Evolutionary conservation across 2,797 vertebrate genomes (phyloP).

Genomic region (Perdix hodgsoniae): DNA sequence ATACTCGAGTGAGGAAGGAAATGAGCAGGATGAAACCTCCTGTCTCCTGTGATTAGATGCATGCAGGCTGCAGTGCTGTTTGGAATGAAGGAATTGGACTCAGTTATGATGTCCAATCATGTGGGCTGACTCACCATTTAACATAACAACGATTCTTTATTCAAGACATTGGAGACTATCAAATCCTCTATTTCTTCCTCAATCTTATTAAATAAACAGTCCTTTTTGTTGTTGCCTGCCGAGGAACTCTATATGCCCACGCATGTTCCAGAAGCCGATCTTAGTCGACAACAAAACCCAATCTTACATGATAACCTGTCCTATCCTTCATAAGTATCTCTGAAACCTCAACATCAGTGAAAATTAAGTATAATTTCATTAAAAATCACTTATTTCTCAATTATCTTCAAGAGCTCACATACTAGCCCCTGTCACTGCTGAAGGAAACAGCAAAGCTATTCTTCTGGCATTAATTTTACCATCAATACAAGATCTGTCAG

Average conservation of each 20-base stretch:
- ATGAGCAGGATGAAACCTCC: conserved; percentile 20
- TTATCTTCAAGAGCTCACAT: background rate
- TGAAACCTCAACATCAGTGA: background rate
- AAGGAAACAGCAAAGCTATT: background rate
- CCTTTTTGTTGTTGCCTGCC: background rate
- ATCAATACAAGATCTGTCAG: background rate
- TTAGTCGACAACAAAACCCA: background rate
- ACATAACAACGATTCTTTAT: conserved; percentile 33
- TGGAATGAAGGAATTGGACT: background rate
- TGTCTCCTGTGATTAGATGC: background rate
- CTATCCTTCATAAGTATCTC: background rate
- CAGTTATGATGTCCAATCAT: background rate
- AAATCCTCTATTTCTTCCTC: background rate
- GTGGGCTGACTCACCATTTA: background rate
- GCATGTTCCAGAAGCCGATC: background rate
- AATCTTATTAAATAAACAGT: background rate
- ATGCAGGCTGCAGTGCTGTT: background rate
- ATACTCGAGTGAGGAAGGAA: conserved; percentile 21
- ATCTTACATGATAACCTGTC: background rate
- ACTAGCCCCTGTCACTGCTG: background rate
- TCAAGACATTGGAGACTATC: background rate
- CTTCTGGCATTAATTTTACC: background rate
- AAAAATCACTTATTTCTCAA: background rate
- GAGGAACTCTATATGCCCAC: background rate
- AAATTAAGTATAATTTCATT: background rate